Percentiles rank a stretch among this genome's conserved stretches.
Conservation (phyloP, 2,888 invertebrate species). For the Drosophila atroscutellata region DNA sequence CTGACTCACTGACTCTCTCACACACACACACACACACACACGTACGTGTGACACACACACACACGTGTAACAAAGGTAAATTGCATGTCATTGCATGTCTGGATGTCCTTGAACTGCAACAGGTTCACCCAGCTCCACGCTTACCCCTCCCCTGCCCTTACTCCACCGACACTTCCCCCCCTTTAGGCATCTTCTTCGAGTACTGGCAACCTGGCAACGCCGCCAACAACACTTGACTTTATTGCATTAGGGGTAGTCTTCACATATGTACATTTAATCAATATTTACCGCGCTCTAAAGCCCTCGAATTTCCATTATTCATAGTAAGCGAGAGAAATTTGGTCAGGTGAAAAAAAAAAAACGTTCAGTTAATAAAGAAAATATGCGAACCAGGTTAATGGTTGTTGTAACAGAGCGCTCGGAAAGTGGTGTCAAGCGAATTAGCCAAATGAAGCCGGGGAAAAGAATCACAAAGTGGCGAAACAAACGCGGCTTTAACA, state of each 20-base stretch:
- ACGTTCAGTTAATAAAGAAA: neutral
- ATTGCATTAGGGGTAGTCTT: neutral
- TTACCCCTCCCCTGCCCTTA: accelerated
- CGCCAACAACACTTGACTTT: slow-evolving; percentile 13
- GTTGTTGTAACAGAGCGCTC: neutral
- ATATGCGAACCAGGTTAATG: slow-evolving; percentile 9
- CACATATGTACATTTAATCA: slow-evolving; percentile 22
- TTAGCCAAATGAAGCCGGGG: slow-evolving; percentile 2
- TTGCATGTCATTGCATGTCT: slow-evolving; percentile 28
- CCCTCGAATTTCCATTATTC: slow-evolving; percentile 23
- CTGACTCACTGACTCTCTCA: slow-evolving; percentile 39
- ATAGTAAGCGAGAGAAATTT: neutral
- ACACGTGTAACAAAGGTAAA: slow-evolving; percentile 3
- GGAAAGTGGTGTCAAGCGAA: slow-evolving; percentile 3
- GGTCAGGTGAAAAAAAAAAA: neutral
- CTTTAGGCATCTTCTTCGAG: slow-evolving; percentile 2
- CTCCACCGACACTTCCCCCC: neutral
- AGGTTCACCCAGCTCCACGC: slow-evolving; percentile 32
- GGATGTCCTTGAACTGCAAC: slow-evolving; percentile 54
- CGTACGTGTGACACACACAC: neutral
- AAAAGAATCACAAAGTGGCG: slow-evolving; percentile 2
- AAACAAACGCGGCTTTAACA: neutral
- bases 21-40: slow-evolving; percentile 7
- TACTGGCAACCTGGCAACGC: slow-evolving; percentile 29
- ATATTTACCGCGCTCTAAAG: slow-evolving; percentile 16